A percentile compares a stretch with the other conserved stretches of the same genome.
Conservation (phyloP, 2,113 vertebrate genomes). For the Notarius quadriscutis region DNA sequence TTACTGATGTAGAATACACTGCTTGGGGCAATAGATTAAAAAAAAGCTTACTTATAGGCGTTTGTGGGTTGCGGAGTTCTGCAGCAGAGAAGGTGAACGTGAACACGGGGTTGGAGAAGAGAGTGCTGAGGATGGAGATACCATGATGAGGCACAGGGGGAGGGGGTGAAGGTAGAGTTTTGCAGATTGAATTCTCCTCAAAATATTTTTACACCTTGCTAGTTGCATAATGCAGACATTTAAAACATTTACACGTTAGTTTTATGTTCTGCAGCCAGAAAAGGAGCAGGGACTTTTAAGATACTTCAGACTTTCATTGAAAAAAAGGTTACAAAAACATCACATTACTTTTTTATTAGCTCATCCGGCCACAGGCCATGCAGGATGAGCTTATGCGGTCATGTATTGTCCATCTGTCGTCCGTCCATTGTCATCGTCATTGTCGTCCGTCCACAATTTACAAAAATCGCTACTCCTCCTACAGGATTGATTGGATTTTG, state of each 20-base stretch:
- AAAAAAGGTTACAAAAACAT: not conserved
- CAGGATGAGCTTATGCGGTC: too few species aligned
- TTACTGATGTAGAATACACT: slow-evolving; percentile 46
- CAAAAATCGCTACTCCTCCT: too few species aligned
- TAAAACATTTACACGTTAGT: not conserved
- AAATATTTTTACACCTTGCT: too few species aligned
- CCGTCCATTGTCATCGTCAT: too few species aligned
- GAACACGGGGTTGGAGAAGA: slow-evolving; percentile 1
- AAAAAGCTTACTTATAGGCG: slow-evolving; percentile 43
- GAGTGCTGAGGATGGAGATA: not conserved
- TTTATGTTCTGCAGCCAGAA: not conserved
- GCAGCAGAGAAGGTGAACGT: slow-evolving; percentile 18
- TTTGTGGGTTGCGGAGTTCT: slow-evolving; percentile 39
- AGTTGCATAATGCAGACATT: not conserved
- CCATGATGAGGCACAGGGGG: not conserved
- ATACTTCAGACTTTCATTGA: not conserved
- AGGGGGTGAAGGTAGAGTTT: not conserved
- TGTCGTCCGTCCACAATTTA: too few species aligned
- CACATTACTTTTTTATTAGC: too few species aligned
- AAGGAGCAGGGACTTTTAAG: not conserved
- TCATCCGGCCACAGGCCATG: too few species aligned
- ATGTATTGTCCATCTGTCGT: too few species aligned
- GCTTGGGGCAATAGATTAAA: slow-evolving; percentile 52
- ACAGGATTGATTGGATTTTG: too few species aligned
- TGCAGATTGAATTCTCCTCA: too few species aligned